These are phyloP conservation scores for Masnerella sp. DNA, from an alignment of 2,888 invertebrate genomes.

Conservation along the genomic window DNA sequence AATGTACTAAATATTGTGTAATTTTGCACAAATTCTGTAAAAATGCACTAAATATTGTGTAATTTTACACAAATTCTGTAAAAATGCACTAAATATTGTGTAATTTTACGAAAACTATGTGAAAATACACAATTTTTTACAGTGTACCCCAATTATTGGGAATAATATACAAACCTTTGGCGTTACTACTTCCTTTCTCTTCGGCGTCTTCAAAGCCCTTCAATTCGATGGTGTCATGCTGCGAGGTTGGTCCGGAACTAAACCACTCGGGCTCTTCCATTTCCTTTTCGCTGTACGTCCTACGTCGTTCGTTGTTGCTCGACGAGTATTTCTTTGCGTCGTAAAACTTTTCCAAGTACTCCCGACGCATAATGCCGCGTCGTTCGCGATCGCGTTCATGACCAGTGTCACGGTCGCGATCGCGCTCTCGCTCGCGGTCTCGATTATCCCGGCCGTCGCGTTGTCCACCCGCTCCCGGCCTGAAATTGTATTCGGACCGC, in stretches of 20 bases:
- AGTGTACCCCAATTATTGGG: not conserved
- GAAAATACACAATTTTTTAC: too few species aligned
- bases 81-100: too few species aligned
- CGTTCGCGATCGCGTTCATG: constrained; percentile 72
- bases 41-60: too few species aligned
- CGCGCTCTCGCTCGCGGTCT: constrained; percentile 71
- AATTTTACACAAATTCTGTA: too few species aligned
- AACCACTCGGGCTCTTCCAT: constrained; percentile 93
- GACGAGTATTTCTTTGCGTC: constrained; percentile 70
- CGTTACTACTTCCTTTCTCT: constrained; percentile 68
- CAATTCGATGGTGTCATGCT: constrained; percentile 94
- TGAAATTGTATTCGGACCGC: constrained; percentile 73
- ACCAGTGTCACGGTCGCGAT: constrained; percentile 75
- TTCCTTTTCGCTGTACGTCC: constrained; percentile 79
- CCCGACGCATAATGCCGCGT: constrained; percentile 81
- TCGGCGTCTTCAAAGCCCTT: constrained; percentile 92
- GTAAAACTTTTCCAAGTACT: constrained; percentile 72
- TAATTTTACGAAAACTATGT: too few species aligned
- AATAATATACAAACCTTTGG: constrained; percentile 49
- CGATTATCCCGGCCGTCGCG: constrained; percentile 68
- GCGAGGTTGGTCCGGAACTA: constrained; percentile 92
- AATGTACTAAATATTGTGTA: too few species aligned
- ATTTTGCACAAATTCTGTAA: too few species aligned
- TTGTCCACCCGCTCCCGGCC: constrained; percentile 67
- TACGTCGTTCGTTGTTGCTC: constrained; percentile 80